These are phyloP conservation scores for Serripes groenlandicus DNA, from an alignment of 2,888 invertebrate species.

Conservation along the genomic window DNA sequence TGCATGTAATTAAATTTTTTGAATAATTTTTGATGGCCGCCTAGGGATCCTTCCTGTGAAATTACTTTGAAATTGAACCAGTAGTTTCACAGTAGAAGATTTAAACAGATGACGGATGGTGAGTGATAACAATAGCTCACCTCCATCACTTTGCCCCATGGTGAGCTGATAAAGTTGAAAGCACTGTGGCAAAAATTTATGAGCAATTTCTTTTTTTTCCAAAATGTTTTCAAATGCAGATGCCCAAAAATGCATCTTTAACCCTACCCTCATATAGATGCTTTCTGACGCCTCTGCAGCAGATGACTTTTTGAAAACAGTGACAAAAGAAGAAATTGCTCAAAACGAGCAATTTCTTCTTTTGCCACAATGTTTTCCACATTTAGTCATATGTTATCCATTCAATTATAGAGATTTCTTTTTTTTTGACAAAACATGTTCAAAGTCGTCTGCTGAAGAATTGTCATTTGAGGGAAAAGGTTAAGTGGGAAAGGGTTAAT, in stretches of 20 bases:
- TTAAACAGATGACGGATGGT: too few species aligned
- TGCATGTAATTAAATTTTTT: too few species aligned
- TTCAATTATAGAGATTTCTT: background rate
- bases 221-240: background rate
- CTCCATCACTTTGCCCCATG: too few species aligned
- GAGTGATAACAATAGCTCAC: too few species aligned
- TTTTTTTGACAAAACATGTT: background rate
- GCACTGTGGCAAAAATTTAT: background rate
- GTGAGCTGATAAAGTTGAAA: background rate
- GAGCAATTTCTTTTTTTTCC: background rate
- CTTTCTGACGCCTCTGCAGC: background rate
- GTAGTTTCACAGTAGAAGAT: too few species aligned
- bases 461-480: background rate
- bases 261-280: too few species aligned
- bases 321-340: slow-evolving; percentile 2
- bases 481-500: background rate
- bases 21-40: too few species aligned
- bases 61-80: too few species aligned
- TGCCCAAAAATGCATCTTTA: too few species aligned
- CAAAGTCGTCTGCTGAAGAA: background rate
- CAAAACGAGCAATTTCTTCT: background rate
- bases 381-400: background rate
- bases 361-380: background rate
- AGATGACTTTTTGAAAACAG: background rate
- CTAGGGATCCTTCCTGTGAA: too few species aligned